Base-by-base conservation (phyloP, 2,113 vertebrate species). In the Protobothrops flavoviridis region DNA sequence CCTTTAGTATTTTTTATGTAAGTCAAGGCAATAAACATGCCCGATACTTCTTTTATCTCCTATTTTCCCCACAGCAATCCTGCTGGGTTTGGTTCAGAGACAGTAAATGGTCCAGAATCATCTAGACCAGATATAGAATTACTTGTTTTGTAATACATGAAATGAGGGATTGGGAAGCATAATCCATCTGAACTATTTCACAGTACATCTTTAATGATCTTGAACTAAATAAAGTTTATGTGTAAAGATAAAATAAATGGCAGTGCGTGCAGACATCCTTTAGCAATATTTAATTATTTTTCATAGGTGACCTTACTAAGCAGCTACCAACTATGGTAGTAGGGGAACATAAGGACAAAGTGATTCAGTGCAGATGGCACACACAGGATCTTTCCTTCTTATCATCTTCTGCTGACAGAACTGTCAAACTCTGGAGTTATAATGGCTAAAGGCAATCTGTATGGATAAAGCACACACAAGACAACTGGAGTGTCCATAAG, bases 331-430 rank as follows among this genome's bases (percentile, higher is more conserved):
- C 99, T 89, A 99, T 98, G 85, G 97, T 99, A 93, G 99, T 98
- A 8, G 99, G 98, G 33, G 99, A 99, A 93, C 99, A 99, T 95
- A 98, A 97, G 94, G 99, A 99, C 97, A 99, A 99, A 96, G 99
- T 99, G 97, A 99, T 99, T 97, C 99, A 99, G 92, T 99, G 99
- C 94, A 97, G 99, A 21, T 99, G 99, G 99, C 99, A 99, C 90
- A 99, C 99, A 0, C 98, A 98, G 53, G 99, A 99, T 90, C 98
- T 97, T 87, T 98, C 99, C 95, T 99, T 99, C 98, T 96, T 99
- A 93, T 99, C 99, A 0, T 99, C 99, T 1, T 99, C 99, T 61
- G 99, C 99, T 45, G 99, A 99, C 96, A 98, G 99, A 93, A 99
- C 99, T 93, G 99, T 99, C 33, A 98, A 98, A 50, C 98, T 99